Conservation (phyloP, 2,797 vertebrate genomes). For the Alcedo quadribrachys region DNA sequence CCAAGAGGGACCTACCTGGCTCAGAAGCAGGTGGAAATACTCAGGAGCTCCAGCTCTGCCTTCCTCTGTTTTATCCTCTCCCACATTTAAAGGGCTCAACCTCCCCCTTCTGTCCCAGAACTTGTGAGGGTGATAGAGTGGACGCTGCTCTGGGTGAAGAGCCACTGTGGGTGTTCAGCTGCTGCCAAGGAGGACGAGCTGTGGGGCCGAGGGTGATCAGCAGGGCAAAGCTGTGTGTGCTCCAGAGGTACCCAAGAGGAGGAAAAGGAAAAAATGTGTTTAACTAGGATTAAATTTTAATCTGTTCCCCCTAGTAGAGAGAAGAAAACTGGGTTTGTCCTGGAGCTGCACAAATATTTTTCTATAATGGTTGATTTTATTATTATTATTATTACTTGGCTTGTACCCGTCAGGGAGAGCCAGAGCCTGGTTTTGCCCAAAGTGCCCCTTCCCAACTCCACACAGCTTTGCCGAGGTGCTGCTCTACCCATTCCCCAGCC, state of each 20-base stretch:
- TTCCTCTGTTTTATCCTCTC: background rate
- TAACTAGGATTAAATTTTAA: conserved; percentile 39
- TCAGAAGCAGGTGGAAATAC: background rate
- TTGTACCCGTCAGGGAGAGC: accelerated
- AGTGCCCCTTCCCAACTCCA: background rate
- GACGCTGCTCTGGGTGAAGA: background rate
- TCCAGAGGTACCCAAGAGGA: background rate
- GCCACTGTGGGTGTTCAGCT: accelerated
- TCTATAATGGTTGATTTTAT: background rate
- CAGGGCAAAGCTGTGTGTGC: background rate
- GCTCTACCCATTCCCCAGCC: background rate
- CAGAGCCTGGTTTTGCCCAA: background rate
- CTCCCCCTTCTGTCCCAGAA: background rate
- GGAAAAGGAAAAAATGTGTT: conserved; percentile 24
- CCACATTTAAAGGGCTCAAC: accelerated
- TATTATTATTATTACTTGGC: background rate
- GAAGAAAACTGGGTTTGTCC: background rate
- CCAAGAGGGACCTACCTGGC: background rate
- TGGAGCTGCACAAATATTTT: background rate
- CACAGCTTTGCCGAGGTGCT: accelerated
- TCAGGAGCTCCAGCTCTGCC: background rate
- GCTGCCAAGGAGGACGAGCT: background rate
- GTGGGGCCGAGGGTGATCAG: background rate
- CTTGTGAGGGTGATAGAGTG: background rate
- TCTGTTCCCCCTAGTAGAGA: background rate